Percentiles rank a stretch among this genome's conserved stretches.
These are phyloP conservation scores for Silurus meridionalis DNA, from an alignment of 2,113 vertebrate species.

Conservation along the genomic window DNA sequence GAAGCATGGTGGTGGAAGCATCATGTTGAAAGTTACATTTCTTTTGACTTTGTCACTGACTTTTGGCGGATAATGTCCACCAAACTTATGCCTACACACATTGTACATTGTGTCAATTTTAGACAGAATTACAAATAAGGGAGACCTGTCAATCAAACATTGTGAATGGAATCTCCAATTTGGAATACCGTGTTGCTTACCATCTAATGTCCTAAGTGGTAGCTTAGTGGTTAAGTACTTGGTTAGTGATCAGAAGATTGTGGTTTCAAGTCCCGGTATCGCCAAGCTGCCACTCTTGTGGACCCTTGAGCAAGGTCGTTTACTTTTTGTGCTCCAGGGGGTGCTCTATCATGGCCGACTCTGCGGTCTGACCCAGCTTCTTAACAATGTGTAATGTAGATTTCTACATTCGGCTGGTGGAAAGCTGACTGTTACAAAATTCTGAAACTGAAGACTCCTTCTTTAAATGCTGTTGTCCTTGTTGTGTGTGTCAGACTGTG, in stretches of 20 bases:
- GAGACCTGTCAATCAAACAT: neutral
- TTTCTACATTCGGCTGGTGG: neutral
- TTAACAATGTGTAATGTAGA: no score
- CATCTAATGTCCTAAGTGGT: no score
- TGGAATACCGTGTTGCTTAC: neutral
- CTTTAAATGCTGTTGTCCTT: neutral
- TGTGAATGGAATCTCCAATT: neutral
- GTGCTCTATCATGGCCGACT: no score
- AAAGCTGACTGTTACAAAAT: neutral
- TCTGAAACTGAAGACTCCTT: neutral
- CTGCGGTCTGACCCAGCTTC: no score
- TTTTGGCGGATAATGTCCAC: neutral
- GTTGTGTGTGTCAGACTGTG: constrained; percentile 77
- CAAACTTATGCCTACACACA: neutral
- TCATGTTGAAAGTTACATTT: neutral
- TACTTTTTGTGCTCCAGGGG: no score
- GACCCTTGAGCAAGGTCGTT: no score
- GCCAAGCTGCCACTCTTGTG: no score
- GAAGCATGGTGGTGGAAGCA: neutral
- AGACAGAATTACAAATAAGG: neutral
- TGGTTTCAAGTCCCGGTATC: no score
- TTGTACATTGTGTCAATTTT: neutral
- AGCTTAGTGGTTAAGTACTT: no score
- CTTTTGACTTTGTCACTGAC: neutral
- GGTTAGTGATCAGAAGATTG: no score